phyloP scores from a whole-genome alignment of 2,888 invertebrate genomes.

The Plebejus argus region DNA sequence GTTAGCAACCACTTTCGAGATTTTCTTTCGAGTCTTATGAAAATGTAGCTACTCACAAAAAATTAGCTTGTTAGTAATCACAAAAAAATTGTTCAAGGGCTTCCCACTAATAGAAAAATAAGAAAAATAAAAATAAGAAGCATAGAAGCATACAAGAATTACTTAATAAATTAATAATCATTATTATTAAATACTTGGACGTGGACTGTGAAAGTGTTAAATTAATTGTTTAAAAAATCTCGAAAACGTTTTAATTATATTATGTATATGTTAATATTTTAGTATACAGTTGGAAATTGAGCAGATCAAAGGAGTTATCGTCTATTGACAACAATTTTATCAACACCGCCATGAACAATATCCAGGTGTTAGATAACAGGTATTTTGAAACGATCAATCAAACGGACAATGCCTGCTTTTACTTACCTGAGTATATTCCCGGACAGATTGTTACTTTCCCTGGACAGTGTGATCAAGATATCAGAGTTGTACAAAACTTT shows the following conservation, averaged over 20 bases:
- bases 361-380: conserved; percentile 51
- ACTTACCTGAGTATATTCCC: conserved; percentile 52
- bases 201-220: no score
- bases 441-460: conserved; percentile 53
- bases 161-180: no score
- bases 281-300: conserved; percentile 69
- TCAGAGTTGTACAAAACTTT: conserved; percentile 54
- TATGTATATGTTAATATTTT: conserved; percentile 31
- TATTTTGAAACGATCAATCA: conserved; percentile 56
- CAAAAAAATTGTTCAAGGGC: no score
- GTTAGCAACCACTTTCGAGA: no score
- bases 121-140: no score
- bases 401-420: conserved; percentile 57
- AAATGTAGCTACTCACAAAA: no score
- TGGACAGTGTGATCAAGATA: conserved; percentile 57
- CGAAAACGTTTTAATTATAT: not conserved
- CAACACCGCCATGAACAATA: conserved; percentile 45
- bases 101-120: no score
- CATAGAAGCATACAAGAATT: no score
- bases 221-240: not conserved
- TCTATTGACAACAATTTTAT: conserved; percentile 47
- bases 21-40: no score
- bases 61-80: no score
- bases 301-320: conserved; percentile 52
- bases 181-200: no score